phyloP scores from a whole-genome alignment of 1,140 invertebrate genomes.

The Penaeus chinensis region DNA sequence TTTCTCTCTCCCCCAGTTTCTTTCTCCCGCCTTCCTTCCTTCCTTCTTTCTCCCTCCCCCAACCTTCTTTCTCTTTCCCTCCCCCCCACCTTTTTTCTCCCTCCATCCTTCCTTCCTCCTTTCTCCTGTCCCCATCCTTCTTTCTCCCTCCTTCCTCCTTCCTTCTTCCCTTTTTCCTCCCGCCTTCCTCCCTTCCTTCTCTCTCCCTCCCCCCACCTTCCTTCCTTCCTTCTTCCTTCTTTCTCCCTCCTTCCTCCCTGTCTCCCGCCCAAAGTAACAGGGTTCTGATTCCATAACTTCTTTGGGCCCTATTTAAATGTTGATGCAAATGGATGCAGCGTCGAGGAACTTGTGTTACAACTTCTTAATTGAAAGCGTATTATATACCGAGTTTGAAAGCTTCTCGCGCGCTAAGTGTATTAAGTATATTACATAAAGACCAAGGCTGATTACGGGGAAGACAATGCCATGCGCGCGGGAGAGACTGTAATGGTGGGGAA shows the following conservation, averaged over 20 bases:
- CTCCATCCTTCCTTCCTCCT: neutral
- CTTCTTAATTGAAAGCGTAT: constrained; percentile 57
- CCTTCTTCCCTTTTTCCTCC: neutral
- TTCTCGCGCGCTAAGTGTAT: constrained; percentile 24
- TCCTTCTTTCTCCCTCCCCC: no score
- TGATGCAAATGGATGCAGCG: constrained; percentile 36
- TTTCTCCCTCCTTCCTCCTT: neutral
- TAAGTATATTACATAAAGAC: constrained; percentile 56
- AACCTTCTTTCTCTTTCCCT: no score
- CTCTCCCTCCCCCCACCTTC: neutral
- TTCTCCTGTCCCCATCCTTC: neutral
- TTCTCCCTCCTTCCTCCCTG: constrained; percentile 15
- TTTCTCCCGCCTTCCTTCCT: no score
- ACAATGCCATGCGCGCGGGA: neutral
- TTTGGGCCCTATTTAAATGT: constrained; percentile 29
- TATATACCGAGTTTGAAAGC: constrained; percentile 48
- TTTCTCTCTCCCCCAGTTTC: no score
- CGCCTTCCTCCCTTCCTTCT: neutral
- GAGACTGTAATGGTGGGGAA: neutral
- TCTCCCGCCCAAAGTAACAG: neutral
- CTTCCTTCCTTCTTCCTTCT: constrained; percentile 2
- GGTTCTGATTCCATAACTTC: constrained; percentile 26
- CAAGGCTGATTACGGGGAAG: constrained; percentile 20
- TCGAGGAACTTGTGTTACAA: constrained; percentile 34
- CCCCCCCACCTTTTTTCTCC: no score